Evolutionary conservation across 2,888 invertebrate species (phyloP).

Genomic region (Norana najaformis): DNA sequence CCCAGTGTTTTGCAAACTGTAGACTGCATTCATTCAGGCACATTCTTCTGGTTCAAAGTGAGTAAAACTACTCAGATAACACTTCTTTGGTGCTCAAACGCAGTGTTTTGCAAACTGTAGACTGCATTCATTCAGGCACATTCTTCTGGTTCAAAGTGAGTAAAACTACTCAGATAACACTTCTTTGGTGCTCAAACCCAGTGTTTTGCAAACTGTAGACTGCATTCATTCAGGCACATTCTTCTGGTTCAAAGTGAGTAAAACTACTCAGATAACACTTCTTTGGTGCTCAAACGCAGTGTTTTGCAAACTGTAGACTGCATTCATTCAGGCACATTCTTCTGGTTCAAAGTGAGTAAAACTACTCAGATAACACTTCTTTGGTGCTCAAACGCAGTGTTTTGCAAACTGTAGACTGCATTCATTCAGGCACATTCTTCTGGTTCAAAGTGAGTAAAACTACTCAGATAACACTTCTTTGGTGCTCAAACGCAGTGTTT

Average conservation of each 20-base stretch:
- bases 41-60: constrained; percentile 76
- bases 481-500: too few species aligned
- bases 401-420: not conserved
- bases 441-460: constrained; percentile 73
- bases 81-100: too few species aligned
- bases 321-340: constrained; percentile 74
- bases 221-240: constrained; percentile 72
- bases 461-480: not conserved
- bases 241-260: constrained; percentile 75
- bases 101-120: too few species aligned
- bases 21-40: constrained; percentile 69
- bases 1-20: too few species aligned
- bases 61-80: constrained; percentile 58
- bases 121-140: constrained; percentile 71
- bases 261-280: not conserved
- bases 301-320: too few species aligned
- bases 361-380: not conserved
- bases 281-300: too few species aligned
- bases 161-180: constrained; percentile 41
- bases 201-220: too few species aligned
- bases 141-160: constrained; percentile 75
- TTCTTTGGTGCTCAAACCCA: too few species aligned
- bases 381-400: too few species aligned
- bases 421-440: constrained; percentile 75
- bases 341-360: constrained; percentile 73